Evolutionary conservation across 2,797 vertebrate species (phyloP).

Genomic region (Alca torda): DNA sequence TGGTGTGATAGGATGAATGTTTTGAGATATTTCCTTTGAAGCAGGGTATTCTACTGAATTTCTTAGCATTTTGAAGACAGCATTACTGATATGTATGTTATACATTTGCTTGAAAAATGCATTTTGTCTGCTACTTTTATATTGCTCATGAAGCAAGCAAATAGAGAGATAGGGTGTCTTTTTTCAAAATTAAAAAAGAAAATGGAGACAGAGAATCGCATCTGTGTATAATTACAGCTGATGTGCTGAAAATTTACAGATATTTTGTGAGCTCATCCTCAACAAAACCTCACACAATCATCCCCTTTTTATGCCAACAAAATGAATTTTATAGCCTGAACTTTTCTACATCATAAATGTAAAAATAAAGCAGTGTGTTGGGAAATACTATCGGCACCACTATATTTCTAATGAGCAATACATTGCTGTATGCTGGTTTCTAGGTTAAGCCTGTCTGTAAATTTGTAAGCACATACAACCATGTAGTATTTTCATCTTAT

Average conservation of each 20-base stretch:
- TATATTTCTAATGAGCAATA: not conserved
- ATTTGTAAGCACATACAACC: not conserved
- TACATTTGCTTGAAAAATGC: not conserved
- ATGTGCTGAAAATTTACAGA: constrained; percentile 7
- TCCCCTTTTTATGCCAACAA: not conserved
- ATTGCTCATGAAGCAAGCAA: not conserved
- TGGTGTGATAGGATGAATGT: not conserved
- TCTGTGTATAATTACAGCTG: constrained; percentile 12
- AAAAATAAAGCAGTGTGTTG: not conserved
- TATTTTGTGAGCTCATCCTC: constrained; percentile 14
- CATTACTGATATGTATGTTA: not conserved
- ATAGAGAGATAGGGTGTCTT: not conserved
- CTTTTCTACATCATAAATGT: not conserved
- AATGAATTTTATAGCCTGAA: not conserved
- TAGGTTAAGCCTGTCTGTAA: not conserved
- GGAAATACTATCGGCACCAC: not conserved
- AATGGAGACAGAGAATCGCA: not conserved
- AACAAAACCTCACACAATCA: constrained; percentile 8
- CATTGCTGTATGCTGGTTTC: not conserved
- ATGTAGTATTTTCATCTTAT: not conserved
- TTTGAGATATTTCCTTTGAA: not conserved
- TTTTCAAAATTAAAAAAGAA: not conserved
- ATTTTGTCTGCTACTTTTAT: not conserved
- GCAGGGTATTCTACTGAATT: not conserved
- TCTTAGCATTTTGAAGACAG: not conserved